Evolutionary conservation across 2,797 vertebrate species (phyloP).

Genomic region (Ptychadena robeensis): DNA sequence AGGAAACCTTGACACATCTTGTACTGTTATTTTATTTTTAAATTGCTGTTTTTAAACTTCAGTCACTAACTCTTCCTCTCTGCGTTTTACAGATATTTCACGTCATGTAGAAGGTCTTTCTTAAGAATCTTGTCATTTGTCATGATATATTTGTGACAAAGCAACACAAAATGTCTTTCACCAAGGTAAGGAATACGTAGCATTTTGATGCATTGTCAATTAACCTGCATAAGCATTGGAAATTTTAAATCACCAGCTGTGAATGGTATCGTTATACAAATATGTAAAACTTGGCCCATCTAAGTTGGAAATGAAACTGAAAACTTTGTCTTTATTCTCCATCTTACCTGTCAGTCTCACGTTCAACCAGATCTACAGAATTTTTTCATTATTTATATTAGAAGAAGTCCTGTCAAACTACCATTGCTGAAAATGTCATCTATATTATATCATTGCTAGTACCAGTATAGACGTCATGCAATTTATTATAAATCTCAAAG

Average conservation of each 20-base stretch:
- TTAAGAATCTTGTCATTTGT: constrained; percentile 46
- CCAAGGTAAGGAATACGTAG: constrained; percentile 11
- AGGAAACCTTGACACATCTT: constrained; percentile 45
- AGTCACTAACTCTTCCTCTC: constrained; percentile 8
- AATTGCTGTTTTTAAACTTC: constrained; percentile 19
- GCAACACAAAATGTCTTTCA: constrained; percentile 17
- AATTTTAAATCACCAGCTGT: background rate
- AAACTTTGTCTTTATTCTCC: constrained; percentile 9
- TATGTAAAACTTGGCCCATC: constrained; percentile 8
- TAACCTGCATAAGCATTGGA: constrained; percentile 11
- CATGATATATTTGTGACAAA: constrained; percentile 42
- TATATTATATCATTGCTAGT: background rate
- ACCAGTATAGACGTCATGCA: background rate
- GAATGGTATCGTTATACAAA: constrained; percentile 18
- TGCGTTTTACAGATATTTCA: constrained; percentile 40
- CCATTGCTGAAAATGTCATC: background rate
- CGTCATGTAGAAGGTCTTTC: constrained; percentile 41
- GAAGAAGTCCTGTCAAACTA: constrained; percentile 32
- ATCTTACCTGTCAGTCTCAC: background rate
- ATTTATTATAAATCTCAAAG: background rate
- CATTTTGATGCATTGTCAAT: constrained; percentile 23
- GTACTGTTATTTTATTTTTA: constrained; percentile 12
- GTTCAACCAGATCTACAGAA: background rate
- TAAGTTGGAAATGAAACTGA: constrained; percentile 1
- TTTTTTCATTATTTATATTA: constrained; percentile 42